A percentile compares a stretch with the other conserved stretches of the same genome.
These are phyloP conservation scores for Holacanthella duospinosa DNA, from an alignment of 2,888 invertebrate genomes.

Conservation along the genomic window DNA sequence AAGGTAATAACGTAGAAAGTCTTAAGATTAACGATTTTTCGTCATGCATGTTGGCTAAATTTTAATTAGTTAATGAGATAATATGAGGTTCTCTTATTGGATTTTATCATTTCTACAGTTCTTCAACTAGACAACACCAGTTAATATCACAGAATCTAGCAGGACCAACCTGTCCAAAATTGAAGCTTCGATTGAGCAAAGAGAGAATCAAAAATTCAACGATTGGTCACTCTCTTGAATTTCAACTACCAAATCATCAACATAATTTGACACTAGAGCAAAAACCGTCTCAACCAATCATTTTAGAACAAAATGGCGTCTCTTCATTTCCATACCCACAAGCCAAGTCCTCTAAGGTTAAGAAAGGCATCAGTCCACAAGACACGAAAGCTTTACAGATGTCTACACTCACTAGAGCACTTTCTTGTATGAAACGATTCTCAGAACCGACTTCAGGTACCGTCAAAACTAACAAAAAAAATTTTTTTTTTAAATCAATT, in stretches of 20 bases:
- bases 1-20: no score
- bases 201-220: no score
- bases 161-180: neutral
- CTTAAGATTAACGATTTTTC: neutral
- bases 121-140: neutral
- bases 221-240: neutral
- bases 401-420: constrained; percentile 38
- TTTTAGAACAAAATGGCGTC: neutral
- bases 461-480: neutral
- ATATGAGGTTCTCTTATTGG: no score
- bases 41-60: neutral
- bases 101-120: no score
- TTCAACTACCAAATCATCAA: neutral
- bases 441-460: constrained; percentile 30
- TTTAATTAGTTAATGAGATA: no score
- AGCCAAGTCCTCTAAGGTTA: neutral
- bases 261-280: neutral
- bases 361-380: neutral
- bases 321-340: neutral
- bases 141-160: neutral
- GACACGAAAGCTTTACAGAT: constrained; percentile 38
- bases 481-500: neutral
- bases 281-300: neutral
- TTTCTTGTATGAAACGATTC: constrained; percentile 38
- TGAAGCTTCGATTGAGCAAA: neutral